These are phyloP conservation scores for Cisticola juncidis DNA, from an alignment of 2,113 vertebrate genomes.

Conservation along the genomic window DNA sequence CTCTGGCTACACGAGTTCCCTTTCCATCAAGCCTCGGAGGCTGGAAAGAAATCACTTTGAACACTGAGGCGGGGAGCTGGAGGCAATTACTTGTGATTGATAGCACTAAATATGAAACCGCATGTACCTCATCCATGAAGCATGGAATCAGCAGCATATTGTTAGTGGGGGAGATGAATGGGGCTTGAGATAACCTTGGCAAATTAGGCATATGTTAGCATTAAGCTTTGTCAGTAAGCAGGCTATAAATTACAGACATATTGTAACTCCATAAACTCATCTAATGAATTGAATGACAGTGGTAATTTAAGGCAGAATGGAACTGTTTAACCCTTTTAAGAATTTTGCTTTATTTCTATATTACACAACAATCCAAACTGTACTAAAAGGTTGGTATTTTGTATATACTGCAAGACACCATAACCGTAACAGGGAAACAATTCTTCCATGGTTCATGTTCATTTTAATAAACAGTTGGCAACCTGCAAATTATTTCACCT, in stretches of 20 bases:
- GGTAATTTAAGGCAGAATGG: constrained; percentile 70
- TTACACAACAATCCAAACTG: constrained; percentile 32
- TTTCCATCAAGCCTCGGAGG: constrained; percentile 45
- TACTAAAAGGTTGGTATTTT: constrained; percentile 17
- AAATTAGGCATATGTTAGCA: constrained; percentile 82
- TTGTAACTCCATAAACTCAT: constrained; percentile 78
- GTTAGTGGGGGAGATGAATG: constrained; percentile 79
- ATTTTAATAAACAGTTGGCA: neutral
- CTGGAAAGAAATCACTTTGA: constrained; percentile 71
- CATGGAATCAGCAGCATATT: constrained; percentile 72
- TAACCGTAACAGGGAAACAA: neutral
- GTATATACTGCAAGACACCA: neutral
- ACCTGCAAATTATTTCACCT: neutral
- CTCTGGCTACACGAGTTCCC: constrained; percentile 29
- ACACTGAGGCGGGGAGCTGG: constrained; percentile 69
- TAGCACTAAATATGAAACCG: constrained; percentile 81
- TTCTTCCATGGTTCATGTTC: neutral
- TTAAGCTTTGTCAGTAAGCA: constrained; percentile 77
- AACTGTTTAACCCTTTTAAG: constrained; percentile 70
- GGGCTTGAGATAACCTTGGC: constrained; percentile 80
- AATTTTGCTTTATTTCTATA: constrained; percentile 62
- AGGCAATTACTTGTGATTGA: constrained; percentile 84
- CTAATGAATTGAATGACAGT: constrained; percentile 77
- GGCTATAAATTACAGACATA: constrained; percentile 80
- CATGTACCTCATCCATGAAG: constrained; percentile 72